Percentiles rank a stretch among this genome's conserved stretches.
Evolutionary conservation across 2,113 vertebrate species (phyloP).

Genomic region (Anolis carolinensis): DNA sequence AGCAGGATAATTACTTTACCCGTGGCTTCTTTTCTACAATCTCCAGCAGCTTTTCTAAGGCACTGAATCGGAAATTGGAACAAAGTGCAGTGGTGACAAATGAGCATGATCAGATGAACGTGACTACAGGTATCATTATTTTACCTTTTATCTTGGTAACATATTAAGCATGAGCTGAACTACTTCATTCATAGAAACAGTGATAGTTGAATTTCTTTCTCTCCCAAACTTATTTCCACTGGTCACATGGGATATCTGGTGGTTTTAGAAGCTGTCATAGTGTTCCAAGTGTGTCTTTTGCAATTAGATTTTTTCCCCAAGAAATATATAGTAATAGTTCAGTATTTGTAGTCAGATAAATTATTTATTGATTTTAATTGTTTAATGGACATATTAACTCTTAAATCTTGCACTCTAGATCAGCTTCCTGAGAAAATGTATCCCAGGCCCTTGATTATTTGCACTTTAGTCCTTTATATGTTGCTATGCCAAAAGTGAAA

Average conservation of each 20-base stretch:
- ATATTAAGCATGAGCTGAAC: not conserved
- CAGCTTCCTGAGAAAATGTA: not conserved
- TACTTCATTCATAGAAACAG: not conserved
- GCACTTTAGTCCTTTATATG: no score
- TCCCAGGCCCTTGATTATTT: not conserved
- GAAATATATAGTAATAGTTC: not conserved
- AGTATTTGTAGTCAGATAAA: not conserved
- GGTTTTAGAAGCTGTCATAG: not conserved
- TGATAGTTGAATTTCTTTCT: fast-evolving
- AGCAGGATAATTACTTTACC: constrained; percentile 66
- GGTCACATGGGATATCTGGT: not conserved
- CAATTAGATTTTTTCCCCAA: not conserved
- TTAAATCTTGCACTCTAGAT: not conserved
- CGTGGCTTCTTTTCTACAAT: constrained; percentile 75
- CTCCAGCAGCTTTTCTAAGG: constrained; percentile 74
- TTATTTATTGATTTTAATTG: not conserved
- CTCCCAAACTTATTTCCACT: not conserved
- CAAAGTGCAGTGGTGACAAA: constrained; percentile 44
- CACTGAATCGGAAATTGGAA: constrained; percentile 69
- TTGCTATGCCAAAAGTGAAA: not conserved
- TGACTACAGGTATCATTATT: constrained; percentile 56
- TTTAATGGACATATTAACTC: not conserved
- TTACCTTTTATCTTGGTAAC: not conserved
- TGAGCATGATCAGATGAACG: not conserved
- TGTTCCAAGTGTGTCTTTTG: constrained; percentile 16